Conservation (phyloP, 2,797 vertebrate genomes). For the Periparus ater region DNA sequence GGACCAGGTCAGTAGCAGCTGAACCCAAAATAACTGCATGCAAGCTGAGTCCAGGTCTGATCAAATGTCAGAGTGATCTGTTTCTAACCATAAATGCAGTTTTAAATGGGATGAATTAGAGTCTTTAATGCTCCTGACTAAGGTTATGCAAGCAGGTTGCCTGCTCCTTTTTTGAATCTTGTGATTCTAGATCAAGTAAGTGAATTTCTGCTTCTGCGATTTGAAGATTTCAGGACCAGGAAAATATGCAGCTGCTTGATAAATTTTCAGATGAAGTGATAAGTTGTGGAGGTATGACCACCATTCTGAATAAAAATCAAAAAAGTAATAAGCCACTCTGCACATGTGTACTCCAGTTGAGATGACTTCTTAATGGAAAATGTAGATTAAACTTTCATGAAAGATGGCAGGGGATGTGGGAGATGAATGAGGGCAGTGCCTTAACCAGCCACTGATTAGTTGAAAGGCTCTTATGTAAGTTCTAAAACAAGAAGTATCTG, state of each 20-base stretch:
- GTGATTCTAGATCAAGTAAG: not conserved
- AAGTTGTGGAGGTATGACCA: not conserved
- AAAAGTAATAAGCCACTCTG: not conserved
- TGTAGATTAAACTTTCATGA: slow-evolving; percentile 21
- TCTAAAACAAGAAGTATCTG: slow-evolving; percentile 28
- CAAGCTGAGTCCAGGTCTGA: not conserved
- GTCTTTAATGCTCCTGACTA: not conserved
- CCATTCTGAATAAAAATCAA: not conserved
- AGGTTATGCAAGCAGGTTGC: not conserved
- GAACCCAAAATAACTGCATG: not conserved
- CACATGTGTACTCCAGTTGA: not conserved
- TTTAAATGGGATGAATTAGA: not conserved
- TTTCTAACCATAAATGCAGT: not conserved
- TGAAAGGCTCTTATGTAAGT: not conserved
- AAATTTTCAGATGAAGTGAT: not conserved
- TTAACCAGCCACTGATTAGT: not conserved
- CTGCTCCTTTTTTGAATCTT: not conserved
- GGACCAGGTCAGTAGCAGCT: not conserved
- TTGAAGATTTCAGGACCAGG: not conserved
- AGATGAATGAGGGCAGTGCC: slow-evolving; percentile 25
- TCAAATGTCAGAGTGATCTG: not conserved
- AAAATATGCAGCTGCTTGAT: not conserved
- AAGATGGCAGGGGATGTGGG: not conserved
- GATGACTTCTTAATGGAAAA: slow-evolving; percentile 25
- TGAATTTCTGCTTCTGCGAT: not conserved